These are phyloP conservation scores for Biston stratarius DNA, from an alignment of 2,888 invertebrate species.

Conservation along the genomic window DNA sequence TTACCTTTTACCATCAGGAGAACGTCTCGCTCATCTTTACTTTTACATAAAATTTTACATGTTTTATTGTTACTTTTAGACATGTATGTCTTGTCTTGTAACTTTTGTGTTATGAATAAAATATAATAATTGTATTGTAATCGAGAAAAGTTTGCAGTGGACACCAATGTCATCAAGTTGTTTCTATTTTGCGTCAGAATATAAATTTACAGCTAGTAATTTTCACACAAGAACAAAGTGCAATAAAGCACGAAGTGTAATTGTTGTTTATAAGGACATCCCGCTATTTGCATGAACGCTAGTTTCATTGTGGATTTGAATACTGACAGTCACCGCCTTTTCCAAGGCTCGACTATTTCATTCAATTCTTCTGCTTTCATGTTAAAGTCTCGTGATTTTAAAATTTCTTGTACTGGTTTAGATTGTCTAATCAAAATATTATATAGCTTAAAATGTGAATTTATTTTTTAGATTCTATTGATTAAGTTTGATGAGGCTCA, in stretches of 20 bases:
- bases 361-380: not conserved
- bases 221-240: not conserved
- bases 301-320: not conserved
- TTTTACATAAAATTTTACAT: too few species aligned
- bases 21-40: too few species aligned
- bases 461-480: too few species aligned
- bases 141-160: too few species aligned
- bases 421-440: too few species aligned
- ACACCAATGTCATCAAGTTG: not conserved
- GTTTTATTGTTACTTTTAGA: too few species aligned
- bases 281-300: not conserved
- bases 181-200: not conserved
- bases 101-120: too few species aligned
- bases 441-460: too few species aligned
- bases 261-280: not conserved
- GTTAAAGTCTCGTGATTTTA: not conserved
- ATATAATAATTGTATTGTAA: too few species aligned
- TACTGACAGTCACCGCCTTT: not conserved
- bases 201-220: not conserved
- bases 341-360: not conserved
- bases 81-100: too few species aligned
- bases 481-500: not conserved
- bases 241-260: not conserved
- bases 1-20: too few species aligned
- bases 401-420: too few species aligned